Evolutionary conservation across 2,113 vertebrate species (phyloP).

Genomic region (Pao palembangensis): DNA sequence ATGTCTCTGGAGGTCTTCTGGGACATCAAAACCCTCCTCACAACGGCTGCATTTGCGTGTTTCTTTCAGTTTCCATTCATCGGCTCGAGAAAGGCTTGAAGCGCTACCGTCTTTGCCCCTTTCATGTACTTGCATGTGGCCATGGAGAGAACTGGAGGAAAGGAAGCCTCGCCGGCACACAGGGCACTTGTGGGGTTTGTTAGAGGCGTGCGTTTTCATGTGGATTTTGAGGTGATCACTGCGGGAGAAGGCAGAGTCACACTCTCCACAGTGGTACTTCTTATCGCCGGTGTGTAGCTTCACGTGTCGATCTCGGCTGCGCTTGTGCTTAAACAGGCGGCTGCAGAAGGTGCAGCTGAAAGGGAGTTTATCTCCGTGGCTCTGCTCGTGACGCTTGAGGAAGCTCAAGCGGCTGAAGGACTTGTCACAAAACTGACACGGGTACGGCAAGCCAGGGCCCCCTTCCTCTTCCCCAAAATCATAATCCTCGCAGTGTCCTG

Average conservation of each 20-base stretch:
- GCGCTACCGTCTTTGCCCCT: slow-evolving; percentile 87
- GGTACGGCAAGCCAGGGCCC: slow-evolving; percentile 90
- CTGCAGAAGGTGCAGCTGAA: slow-evolving; percentile 98
- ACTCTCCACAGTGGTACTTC: slow-evolving; percentile 97
- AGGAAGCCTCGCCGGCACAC: slow-evolving; percentile 95
- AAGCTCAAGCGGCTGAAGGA: slow-evolving; percentile 98
- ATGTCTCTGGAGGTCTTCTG: slow-evolving; percentile 95
- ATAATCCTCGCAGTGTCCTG: slow-evolving; percentile 91
- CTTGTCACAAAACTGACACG: slow-evolving; percentile 97
- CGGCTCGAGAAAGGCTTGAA: slow-evolving; percentile 81
- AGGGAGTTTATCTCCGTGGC: slow-evolving; percentile 95
- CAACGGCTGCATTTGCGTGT: slow-evolving; percentile 97
- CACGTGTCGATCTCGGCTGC: slow-evolving; percentile 94
- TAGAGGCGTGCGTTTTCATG: slow-evolving; percentile 97
- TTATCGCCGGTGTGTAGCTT: slow-evolving; percentile 97
- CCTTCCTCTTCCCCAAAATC: slow-evolving; percentile 97
- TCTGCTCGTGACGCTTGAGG: slow-evolving; percentile 97
- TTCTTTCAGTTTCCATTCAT: slow-evolving; percentile 94
- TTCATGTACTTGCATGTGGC: slow-evolving; percentile 99
- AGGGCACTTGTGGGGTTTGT: slow-evolving; percentile 98
- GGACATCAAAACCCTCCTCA: slow-evolving; percentile 96
- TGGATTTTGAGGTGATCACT: slow-evolving; percentile 99
- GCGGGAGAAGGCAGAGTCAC: slow-evolving; percentile 93
- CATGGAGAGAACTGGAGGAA: slow-evolving; percentile 92
- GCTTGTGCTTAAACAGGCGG: slow-evolving; percentile 96